These are phyloP conservation scores for Drosophila ezoana DNA, from an alignment of 2,888 invertebrate species.

Conservation along the genomic window DNA sequence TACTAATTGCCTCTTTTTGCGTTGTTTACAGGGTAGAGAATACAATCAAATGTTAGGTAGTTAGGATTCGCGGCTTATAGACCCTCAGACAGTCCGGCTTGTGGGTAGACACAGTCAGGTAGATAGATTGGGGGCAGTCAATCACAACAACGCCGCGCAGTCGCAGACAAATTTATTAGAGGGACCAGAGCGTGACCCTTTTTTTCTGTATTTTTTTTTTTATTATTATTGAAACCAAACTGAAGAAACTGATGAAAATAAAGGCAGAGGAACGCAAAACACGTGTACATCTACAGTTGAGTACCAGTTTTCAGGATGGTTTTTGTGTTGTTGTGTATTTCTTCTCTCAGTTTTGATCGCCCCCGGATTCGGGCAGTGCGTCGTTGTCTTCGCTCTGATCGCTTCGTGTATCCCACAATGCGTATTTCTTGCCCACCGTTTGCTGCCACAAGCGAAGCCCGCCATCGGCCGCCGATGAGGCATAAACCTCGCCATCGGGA, in stretches of 20 bases:
- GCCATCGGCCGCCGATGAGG: slow-evolving; percentile 97
- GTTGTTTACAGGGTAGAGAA: slow-evolving; percentile 8
- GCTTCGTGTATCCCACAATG: slow-evolving; percentile 90
- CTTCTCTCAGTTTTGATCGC: background rate
- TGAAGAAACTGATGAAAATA: slow-evolving; percentile 17
- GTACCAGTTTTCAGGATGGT: slow-evolving; percentile 14
- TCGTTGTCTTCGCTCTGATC: background rate
- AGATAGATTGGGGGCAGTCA: slow-evolving; percentile 69
- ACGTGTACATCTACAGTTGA: slow-evolving; percentile 46
- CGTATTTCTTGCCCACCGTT: slow-evolving; percentile 95
- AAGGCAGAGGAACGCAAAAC: slow-evolving; percentile 25
- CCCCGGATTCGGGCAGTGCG: background rate
- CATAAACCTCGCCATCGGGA: slow-evolving; percentile 97
- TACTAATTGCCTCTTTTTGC: too few relatives aligned
- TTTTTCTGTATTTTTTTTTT: slow-evolving; percentile 28
- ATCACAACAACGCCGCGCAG: slow-evolving; percentile 59
- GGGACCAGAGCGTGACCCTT: slow-evolving; percentile 60
- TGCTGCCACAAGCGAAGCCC: slow-evolving; percentile 97
- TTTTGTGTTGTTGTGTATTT: background rate
- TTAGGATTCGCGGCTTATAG: slow-evolving; percentile 22
- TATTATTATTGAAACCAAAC: slow-evolving; percentile 31
- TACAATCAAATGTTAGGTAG: slow-evolving; percentile 50
- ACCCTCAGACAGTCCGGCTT: slow-evolving; percentile 15
- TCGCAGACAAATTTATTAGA: slow-evolving; percentile 72
- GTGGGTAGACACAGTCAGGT: slow-evolving; percentile 45